Evolutionary conservation across 2,113 vertebrate genomes (phyloP), one percentile per base, ranked within the genome.

Genomic region (Anoplopoma fimbria): DNA sequence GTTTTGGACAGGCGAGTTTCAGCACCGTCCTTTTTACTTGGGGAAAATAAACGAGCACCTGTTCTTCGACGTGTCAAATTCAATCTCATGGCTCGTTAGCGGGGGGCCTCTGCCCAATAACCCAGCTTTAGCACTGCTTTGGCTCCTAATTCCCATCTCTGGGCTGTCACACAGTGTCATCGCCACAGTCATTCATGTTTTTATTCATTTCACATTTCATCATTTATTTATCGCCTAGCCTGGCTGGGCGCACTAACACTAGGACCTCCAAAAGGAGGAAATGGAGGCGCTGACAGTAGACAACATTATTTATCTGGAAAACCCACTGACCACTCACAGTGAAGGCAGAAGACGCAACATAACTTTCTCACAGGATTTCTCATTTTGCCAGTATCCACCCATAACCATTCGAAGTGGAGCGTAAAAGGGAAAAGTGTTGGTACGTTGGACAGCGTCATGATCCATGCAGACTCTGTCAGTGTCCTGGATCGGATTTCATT

Each of bases 71-170:
- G 75, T 95, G 95, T 95, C 95, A 95, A 92, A 95, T 92, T 92
- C 93, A 95, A 96, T 96, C 95, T 94, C 91, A 93, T 81, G 93
- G 92, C 92, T 94, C 90, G 93, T 93, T 93, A 93, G 91, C 75
- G 74, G 89, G 76, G 88, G 87, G 91, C 85, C 82, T 78, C 84
- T 89, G 90, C 90, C 93, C 93, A 93, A 94, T 95, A 94, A 94
- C 92, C 86, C 86, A 92, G 92, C 91, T 95, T 95, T 93, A 95
- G 91, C 79, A 77, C 84, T 75, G 85, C 92, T 95, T 93, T 93
- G 94, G 91, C 89, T 92, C 92, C 93, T 95, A 94, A 95, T 95
- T 95, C 93, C 92, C 92, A 93, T 95, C 94, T 95, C 93, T 93
- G 88, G 84, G 92, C 89, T 95, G 95, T 95, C 94, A 94, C 91